Evolutionary conservation across 2,888 invertebrate genomes (phyloP).

Genomic region (Drosophila paramelanica): DNA sequence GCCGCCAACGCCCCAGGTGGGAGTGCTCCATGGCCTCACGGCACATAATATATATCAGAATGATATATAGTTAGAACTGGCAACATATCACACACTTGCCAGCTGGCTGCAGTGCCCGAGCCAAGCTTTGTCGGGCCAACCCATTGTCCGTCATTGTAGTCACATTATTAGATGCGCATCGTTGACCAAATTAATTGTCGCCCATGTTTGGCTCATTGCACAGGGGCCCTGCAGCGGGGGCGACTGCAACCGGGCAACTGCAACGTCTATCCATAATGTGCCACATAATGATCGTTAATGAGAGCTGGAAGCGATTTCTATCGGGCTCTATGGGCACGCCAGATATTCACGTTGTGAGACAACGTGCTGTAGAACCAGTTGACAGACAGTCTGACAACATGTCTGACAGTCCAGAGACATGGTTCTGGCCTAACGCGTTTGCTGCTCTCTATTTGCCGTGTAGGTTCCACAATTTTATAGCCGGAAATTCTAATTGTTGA

Average conservation of each 20-base stretch:
- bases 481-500: slow-evolving; percentile 77
- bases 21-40: slow-evolving; percentile 43
- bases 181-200: slow-evolving; percentile 75
- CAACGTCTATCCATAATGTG: slow-evolving; percentile 9
- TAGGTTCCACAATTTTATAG: slow-evolving; percentile 57
- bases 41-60: slow-evolving; percentile 50
- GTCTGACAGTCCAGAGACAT: slow-evolving; percentile 41
- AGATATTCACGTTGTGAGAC: slow-evolving; percentile 27
- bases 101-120: slow-evolving; percentile 50
- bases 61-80: slow-evolving; percentile 59
- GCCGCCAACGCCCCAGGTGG: slow-evolving; percentile 30
- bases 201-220: slow-evolving; percentile 49
- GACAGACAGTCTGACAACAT: slow-evolving; percentile 20
- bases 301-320: slow-evolving; percentile 35
- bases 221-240: slow-evolving; percentile 34
- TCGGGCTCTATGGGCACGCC: slow-evolving; percentile 34
- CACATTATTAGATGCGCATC: slow-evolving; percentile 79
- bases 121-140: slow-evolving; percentile 50
- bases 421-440: slow-evolving; percentile 76
- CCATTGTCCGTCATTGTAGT: slow-evolving; percentile 73
- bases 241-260: slow-evolving; percentile 29
- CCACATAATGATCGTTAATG: slow-evolving; percentile 64
- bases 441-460: slow-evolving; percentile 29
- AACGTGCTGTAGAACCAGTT: slow-evolving; percentile 27
- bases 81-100: slow-evolving; percentile 61